Evolutionary conservation across 2,797 vertebrate species (phyloP), one percentile per base, ranked within the genome.

Genomic region (Sebastes trivittatus): DNA sequence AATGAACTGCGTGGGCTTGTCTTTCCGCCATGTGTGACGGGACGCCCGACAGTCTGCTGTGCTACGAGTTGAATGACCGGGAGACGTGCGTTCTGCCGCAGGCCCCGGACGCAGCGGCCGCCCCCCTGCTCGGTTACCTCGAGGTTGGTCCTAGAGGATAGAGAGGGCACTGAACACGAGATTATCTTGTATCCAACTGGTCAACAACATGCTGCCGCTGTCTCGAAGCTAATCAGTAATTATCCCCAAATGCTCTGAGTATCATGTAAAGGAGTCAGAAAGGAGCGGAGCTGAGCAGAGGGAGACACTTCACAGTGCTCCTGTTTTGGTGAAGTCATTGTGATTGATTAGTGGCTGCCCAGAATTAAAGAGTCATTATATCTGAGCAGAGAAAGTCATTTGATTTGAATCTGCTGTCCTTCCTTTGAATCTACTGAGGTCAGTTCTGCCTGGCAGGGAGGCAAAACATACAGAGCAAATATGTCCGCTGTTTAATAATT

Each of bases 111-210:
- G 18, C 52, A 29, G 69, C 10, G 2, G n/a, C 60, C 14, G 8
- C 78, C 67, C 56, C 56, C 23, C 78, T 34, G 78, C 81, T 75
- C 46, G 2, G 29, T 72, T 78, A 55, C 78, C 68, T 64, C 20
- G 11, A 42, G 63, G 61, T 64, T 23, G 42, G 72, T 75, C 78
- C 30, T 70, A 4, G 64, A 79, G 77, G 63, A 66, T 59, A 54
- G 64, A 81, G 65, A 65, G 84, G 77, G 78, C 72, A 66, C 58
- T 27, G 23, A 83, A 80, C 80, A 85, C 34, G 65, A 86, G 92
- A 92, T 93, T 88, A 92, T 88, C 81, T 88, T 55, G 59, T 79
- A 78, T 89, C 82, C 77, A 84, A 79, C 83, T 77, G 72, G 79
- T 84, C 80, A 68, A 85, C 88, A 85, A 70, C 87, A 87, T 69